Evolutionary conservation across 2,797 vertebrate genomes (phyloP).

Genomic region (Cyprinella venusta): DNA sequence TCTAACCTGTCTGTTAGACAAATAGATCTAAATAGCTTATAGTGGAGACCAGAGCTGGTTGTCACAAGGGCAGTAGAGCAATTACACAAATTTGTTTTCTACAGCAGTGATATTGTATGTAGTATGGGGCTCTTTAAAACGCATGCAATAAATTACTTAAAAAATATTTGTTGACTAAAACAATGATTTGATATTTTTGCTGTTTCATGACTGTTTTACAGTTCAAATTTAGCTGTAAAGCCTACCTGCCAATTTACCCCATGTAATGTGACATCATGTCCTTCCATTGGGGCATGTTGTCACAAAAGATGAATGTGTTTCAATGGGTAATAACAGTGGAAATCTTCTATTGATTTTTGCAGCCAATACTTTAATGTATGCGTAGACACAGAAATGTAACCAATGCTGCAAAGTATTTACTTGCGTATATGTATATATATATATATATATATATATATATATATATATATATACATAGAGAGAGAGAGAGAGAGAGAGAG

Average conservation of each 20-base stretch:
- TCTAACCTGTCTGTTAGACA: neutral
- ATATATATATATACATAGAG: too few species aligned
- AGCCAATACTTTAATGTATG: neutral
- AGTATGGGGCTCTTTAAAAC: neutral
- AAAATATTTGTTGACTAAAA: neutral
- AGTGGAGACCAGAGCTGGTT: neutral
- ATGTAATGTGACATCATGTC: slow-evolving; percentile 2
- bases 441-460: too few species aligned
- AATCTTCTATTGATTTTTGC: neutral
- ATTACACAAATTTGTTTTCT: slow-evolving; percentile 3
- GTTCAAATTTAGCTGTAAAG: neutral
- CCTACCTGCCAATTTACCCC: neutral
- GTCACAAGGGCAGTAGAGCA: neutral
- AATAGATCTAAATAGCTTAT: slow-evolving; percentile 6
- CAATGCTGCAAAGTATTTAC: neutral
- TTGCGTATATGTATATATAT: too few species aligned
- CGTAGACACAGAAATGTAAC: too few species aligned
- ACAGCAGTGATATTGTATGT: neutral
- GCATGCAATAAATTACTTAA: neutral
- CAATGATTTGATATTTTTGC: neutral
- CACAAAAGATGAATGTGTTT: neutral
- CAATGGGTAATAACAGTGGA: neutral
- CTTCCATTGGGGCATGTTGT: neutral
- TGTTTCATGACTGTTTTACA: neutral
- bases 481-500: too few species aligned